Conservation (phyloP, 2,888 invertebrate species). For the Drosophila neonasuta region DNA sequence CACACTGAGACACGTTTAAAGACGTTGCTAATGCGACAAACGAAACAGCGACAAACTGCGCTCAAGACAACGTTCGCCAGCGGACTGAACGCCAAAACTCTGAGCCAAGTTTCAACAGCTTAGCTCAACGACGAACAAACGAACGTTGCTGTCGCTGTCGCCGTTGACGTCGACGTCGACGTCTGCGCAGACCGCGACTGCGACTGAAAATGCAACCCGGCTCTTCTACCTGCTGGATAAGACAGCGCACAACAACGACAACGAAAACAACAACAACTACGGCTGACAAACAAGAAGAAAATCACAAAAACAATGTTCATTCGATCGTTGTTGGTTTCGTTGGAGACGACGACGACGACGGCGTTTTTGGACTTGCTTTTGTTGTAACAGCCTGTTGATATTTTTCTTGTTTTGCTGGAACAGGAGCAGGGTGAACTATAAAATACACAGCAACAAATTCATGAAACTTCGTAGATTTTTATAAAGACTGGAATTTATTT, state of each 20-base stretch:
- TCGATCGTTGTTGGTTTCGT: constrained; percentile 20
- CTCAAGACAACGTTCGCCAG: constrained; percentile 70
- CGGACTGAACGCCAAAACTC: constrained; percentile 59
- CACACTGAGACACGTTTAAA: constrained; percentile 36
- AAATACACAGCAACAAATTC: constrained; percentile 25
- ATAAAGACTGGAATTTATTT: no score
- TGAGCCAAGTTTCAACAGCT: constrained; percentile 64
- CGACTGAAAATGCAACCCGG: constrained; percentile 51
- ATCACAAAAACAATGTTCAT: constrained; percentile 47
- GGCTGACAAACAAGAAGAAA: constrained; percentile 45
- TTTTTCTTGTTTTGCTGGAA: constrained; percentile 41
- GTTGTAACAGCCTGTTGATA: constrained; percentile 57
- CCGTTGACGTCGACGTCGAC: constrained; percentile 19
- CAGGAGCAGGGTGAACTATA: constrained; percentile 19
- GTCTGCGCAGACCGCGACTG: constrained; percentile 26
- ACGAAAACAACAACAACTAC: constrained; percentile 8
- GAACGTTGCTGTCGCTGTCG: neutral
- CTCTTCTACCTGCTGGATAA: constrained; percentile 59
- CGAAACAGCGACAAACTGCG: constrained; percentile 49
- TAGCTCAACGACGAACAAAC: constrained; percentile 41
- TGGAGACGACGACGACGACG: constrained; percentile 9
- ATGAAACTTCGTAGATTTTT: neutral
- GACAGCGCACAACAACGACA: constrained; percentile 23
- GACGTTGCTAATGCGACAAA: constrained; percentile 52
- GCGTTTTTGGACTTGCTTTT: constrained; percentile 37